These are phyloP conservation scores for Platycnemis pennipes DNA, from an alignment of 2,888 invertebrate genomes.

Conservation along the genomic window DNA sequence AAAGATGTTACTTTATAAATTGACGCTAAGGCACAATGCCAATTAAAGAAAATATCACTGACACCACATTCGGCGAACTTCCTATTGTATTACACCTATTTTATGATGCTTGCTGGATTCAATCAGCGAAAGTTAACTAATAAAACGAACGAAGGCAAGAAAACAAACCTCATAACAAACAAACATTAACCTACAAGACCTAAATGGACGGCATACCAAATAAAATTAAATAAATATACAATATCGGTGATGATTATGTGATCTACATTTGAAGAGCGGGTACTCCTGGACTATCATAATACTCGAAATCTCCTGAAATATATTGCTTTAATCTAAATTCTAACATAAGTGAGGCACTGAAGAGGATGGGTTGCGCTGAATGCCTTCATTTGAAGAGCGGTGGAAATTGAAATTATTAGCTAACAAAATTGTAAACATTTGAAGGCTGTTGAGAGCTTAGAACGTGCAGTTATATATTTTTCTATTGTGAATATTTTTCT, in stretches of 20 bases:
- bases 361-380: background rate
- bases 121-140: background rate
- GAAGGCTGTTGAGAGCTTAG: background rate
- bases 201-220: background rate
- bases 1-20: background rate
- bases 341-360: background rate
- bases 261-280: background rate
- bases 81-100: background rate
- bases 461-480: background rate
- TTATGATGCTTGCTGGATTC: background rate
- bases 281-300: background rate
- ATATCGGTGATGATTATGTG: background rate
- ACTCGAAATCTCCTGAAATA: background rate
- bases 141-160: background rate
- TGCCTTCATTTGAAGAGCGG: constrained; percentile 38
- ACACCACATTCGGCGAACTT: background rate
- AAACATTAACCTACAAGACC: background rate
- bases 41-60: background rate
- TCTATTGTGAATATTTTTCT: background rate
- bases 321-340: background rate
- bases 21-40: background rate
- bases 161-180: background rate
- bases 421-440: background rate
- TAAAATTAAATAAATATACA: constrained; percentile 26
- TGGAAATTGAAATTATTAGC: background rate